Base-by-base conservation (phyloP, 2,113 vertebrate species). In the Talpa occidentalis region DNA sequence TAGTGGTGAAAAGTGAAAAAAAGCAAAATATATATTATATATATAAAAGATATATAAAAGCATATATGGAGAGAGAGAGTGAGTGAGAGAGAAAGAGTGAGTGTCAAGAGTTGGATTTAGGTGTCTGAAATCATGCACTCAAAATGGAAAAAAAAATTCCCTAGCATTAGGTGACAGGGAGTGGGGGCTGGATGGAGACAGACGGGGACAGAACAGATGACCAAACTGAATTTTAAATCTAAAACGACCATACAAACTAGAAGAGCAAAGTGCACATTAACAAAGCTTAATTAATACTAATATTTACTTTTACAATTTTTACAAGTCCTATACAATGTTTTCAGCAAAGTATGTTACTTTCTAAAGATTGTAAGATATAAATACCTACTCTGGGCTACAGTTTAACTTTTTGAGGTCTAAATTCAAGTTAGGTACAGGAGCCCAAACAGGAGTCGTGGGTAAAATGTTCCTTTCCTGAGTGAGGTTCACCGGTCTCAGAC, bases 301-400 rank as follows among this genome's bases (percentile, higher is more conserved):
- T 22, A 28, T 24, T 21, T 69, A 47, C 44, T 82, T 90, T 85
- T 22, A 78, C 32, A 54, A 52, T n/a, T 56, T 92, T 72, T 92
- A 7, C 78, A 83, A 88, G 28, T 67, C 42, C n/a, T n/a, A 87
- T 3, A 42, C 1, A 74, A 28, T 47, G 4, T n/a, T 80, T 72
- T 30, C n/a, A 59, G 54, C 44, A 44, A 83, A 28, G 59, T 24
- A 6, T 67, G 47, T 86, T 42, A 84, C 28, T 89, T 77, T 40
- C 30, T 40, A 85, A 84, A 80, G 66, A 90, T 35, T 69, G n/a
- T n/a, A 83, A 49, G 90, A 67, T 76, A 22, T 7, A 60, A 88
- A 97, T 86, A 98, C 99, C 98, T 98, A 99, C 99, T 99, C 99
- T 49, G 99, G 99, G 97, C 98, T 99, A 97, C 99, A 99, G 98